Evolutionary conservation across 2,888 invertebrate species (phyloP).

Genomic region (Timandra comae): DNA sequence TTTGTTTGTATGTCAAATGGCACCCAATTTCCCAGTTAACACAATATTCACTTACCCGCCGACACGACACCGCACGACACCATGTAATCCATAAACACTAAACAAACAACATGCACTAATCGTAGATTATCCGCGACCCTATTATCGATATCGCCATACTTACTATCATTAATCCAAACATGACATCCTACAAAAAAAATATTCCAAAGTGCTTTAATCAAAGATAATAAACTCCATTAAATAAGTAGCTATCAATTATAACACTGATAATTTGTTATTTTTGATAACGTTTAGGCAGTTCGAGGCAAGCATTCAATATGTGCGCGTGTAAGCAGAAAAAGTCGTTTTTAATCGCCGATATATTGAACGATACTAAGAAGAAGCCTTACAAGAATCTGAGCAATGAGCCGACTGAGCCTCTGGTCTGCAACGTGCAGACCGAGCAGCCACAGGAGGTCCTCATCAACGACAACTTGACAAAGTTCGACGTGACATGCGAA

Average conservation of each 20-base stretch:
- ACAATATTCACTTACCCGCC: too few species aligned
- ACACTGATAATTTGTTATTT: constrained; percentile 47
- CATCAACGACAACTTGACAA: constrained; percentile 25
- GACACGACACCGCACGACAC: too few species aligned
- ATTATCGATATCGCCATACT: constrained; percentile 8
- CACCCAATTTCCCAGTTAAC: too few species aligned
- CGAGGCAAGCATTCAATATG: constrained; percentile 34
- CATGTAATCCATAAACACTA: background rate
- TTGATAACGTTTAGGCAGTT: constrained; percentile 47
- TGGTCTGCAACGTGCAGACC: constrained; percentile 28
- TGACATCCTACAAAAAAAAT: constrained; percentile 12
- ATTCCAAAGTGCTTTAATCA: constrained; percentile 21
- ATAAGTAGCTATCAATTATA: constrained; percentile 72
- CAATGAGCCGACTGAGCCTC: constrained; percentile 41
- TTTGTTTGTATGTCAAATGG: too few species aligned
- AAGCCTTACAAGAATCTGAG: constrained; percentile 45
- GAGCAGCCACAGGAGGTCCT: constrained; percentile 1
- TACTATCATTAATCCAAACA: constrained; percentile 9
- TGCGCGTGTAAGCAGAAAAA: constrained; percentile 67
- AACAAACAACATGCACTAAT: constrained; percentile 9
- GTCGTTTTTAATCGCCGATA: constrained; percentile 64
- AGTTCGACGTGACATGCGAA: constrained; percentile 36
- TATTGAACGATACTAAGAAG: constrained; percentile 47
- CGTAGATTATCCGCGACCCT: constrained; percentile 6
- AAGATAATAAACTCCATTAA: constrained; percentile 66